These are phyloP conservation scores for Melipona beecheii DNA, from an alignment of 2,888 invertebrate genomes.

Conservation along the genomic window DNA sequence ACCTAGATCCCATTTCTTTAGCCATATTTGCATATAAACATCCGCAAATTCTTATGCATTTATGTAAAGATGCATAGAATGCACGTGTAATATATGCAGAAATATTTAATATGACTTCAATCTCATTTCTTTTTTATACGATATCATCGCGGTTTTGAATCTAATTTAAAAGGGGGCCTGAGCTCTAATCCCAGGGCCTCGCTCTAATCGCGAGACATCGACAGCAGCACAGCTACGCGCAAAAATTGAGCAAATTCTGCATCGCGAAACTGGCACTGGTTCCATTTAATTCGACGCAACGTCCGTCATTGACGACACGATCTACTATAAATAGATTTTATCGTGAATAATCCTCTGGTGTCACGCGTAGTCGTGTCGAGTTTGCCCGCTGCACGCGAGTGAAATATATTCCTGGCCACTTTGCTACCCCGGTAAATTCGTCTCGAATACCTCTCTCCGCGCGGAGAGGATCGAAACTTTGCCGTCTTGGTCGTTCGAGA, in stretches of 20 bases:
- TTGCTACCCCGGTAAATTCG: background rate
- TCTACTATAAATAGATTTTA: constrained; percentile 56
- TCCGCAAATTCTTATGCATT: background rate
- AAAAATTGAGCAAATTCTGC: constrained; percentile 18
- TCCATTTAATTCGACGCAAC: constrained; percentile 45
- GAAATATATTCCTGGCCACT: constrained; percentile 3
- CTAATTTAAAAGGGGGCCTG: background rate
- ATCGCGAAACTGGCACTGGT: constrained; percentile 46
- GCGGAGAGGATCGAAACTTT: background rate
- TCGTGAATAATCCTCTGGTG: constrained; percentile 45
- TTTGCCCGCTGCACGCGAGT: constrained; percentile 26
- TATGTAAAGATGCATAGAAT: no score
- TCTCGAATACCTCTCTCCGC: no score
- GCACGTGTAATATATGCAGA: no score
- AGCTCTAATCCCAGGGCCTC: no score
- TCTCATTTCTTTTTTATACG: background rate
- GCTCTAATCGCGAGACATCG: no score
- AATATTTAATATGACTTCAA: no score
- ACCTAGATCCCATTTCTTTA: background rate
- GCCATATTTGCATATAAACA: background rate
- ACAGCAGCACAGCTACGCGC: background rate
- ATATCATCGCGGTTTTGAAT: background rate
- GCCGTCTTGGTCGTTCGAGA: background rate
- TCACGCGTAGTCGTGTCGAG: constrained; percentile 12
- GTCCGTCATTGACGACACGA: constrained; percentile 50